A percentile compares a stretch with the other conserved stretches of the same genome.
Evolutionary conservation across 2,888 invertebrate species (phyloP).

Genomic region (Cephonodes hylas): DNA sequence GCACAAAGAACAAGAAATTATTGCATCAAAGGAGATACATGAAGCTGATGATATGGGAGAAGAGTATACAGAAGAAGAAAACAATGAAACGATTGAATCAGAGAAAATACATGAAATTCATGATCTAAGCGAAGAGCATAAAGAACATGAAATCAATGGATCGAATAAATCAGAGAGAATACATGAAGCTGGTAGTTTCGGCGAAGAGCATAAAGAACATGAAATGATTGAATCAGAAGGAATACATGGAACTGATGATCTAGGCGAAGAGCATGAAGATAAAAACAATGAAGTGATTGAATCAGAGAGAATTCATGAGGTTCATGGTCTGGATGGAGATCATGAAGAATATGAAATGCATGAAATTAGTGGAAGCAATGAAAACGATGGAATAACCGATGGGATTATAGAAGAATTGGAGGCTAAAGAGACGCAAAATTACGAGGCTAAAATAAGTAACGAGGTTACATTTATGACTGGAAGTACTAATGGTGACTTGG

Average conservation of each 20-base stretch:
- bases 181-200: no score
- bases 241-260: not conserved
- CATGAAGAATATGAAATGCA: constrained; percentile 12
- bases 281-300: not conserved
- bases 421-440: not conserved
- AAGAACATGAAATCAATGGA: constrained; percentile 10
- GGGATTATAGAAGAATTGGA: not conserved
- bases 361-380: constrained; percentile 5
- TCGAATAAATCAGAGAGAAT: constrained; percentile 3
- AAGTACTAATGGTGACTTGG: not conserved
- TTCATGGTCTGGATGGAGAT: no score
- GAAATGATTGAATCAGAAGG: constrained; percentile 10
- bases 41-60: not conserved
- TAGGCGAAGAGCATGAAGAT: not conserved
- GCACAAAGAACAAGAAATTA: no score
- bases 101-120: constrained; percentile 10
- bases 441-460: not conserved
- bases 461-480: not conserved
- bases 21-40: no score
- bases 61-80: not conserved
- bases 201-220: no score
- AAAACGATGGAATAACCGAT: not conserved
- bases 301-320: constrained; percentile 9
- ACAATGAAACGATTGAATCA: not conserved
- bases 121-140: no score